Base-by-base conservation (phyloP, 2,888 invertebrate genomes). In the Xylota sylvarum region DNA sequence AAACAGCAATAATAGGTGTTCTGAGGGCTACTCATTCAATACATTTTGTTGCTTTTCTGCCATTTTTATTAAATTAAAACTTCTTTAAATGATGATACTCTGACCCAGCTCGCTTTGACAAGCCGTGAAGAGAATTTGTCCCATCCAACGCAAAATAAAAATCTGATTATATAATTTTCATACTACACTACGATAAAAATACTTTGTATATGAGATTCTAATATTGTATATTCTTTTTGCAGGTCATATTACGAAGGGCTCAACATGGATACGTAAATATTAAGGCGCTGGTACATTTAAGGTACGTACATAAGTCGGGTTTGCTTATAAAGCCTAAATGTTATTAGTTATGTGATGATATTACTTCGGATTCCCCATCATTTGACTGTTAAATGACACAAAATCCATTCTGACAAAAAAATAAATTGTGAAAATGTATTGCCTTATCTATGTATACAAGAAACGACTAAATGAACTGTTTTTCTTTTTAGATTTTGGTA, bases 61-160 rank as follows among this genome's bases (percentile, higher is more conserved):
- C 23, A 23, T 35, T 35, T 9, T 35, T 10, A 7, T 4, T 37
- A n/a, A n/a, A 1, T n/a, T 30, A n/a, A 50, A 32, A 32, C 5
- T 7, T 7, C 2, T 32, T 32, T 32, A 23, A 23, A 65, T 65
- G 79, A 79, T 80, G 81, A 81, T 43, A 67, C 23, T 14, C 19
- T 60, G 9, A 67, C 80, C 80, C 80, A 80, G 80, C 80, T 80
- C 80, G 73, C 81, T 81, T 81, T 81, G 81, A 74, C 10, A 62
- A 55, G 81, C 74, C 60, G 19, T 81, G 74, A 81, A 74, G 81
- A 81, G 30, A 81, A 74, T 43, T 81, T 69, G 74, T 81, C 60
- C 65, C 60, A 43, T 10, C 74, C 80, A 81, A 81, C 74, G 80
- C 80, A 32, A 43, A 32, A 52, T 32, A 7, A 60, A 52, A n/a